Evolutionary conservation across 2,888 invertebrate genomes (phyloP).

Genomic region (Pandemis corylana): DNA sequence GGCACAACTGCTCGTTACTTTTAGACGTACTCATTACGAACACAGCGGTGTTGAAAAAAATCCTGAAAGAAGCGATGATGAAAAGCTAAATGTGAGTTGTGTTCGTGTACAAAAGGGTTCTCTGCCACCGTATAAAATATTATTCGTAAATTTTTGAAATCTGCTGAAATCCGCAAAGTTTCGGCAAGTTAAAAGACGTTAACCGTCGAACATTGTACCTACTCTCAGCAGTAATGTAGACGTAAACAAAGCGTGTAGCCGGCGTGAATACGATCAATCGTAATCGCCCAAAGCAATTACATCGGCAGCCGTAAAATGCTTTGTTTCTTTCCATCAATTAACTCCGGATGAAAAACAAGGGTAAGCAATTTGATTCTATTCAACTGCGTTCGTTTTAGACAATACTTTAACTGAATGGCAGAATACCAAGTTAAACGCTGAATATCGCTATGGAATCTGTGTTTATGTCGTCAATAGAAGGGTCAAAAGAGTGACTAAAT

Average conservation of each 20-base stretch:
- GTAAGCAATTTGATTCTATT: constrained; percentile 37
- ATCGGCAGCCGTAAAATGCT: constrained; percentile 41
- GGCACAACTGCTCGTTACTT: constrained; percentile 1
- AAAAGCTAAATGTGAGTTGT: not conserved
- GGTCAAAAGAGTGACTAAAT: not conserved
- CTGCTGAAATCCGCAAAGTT: constrained; percentile 1
- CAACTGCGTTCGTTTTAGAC: constrained; percentile 20
- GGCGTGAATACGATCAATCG: constrained; percentile 38
- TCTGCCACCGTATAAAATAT: not conserved
- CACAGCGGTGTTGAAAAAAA: not conserved
- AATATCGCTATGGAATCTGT: not conserved
- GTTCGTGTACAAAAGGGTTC: too few species aligned
- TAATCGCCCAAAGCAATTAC: constrained; percentile 40
- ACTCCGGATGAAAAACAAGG: constrained; percentile 38
- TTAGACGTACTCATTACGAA: not conserved
- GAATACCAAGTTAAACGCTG: not conserved
- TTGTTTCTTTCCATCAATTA: constrained; percentile 42
- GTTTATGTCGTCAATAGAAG: not conserved
- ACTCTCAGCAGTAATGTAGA: constrained; percentile 27
- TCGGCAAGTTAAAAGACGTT: constrained; percentile 15
- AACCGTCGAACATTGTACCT: constrained; percentile 5
- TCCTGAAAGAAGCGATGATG: not conserved
- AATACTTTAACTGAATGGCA: not conserved
- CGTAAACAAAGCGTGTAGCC: constrained; percentile 37
- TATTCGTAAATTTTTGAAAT: not conserved